phyloP scores from a whole-genome alignment of 2,888 invertebrate genomes.

The Hoplodrina blanda region DNA sequence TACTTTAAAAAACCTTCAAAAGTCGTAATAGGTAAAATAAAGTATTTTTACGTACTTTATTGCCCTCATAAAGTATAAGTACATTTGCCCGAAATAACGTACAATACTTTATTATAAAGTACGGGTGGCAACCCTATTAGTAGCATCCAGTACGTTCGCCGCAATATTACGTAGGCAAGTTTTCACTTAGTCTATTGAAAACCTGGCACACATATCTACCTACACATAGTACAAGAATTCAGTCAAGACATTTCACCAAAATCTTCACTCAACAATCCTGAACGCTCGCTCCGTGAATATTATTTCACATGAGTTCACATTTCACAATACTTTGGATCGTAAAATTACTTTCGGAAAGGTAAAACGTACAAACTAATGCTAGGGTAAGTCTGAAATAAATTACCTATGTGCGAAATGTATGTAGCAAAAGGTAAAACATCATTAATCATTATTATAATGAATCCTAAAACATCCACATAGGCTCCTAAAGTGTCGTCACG shows the following conservation, averaged over 20 bases:
- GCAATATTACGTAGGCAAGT: conserved; percentile 4
- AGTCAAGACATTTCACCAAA: conserved; percentile 31
- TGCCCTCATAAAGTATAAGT: no score
- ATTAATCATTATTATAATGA: conserved; percentile 32
- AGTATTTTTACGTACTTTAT: no score
- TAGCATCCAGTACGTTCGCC: not conserved
- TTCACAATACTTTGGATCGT: conserved; percentile 18
- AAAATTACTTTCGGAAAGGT: conserved; percentile 40
- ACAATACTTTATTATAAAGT: no score
- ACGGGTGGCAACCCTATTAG: no score
- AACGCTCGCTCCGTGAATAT: conserved; percentile 41
- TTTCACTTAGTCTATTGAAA: conserved; percentile 20
- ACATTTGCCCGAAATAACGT: no score
- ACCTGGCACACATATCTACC: not conserved
- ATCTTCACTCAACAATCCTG: conserved; percentile 31
- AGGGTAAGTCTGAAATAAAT: conserved; percentile 12
- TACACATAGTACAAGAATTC: conserved; percentile 4
- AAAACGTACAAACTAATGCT: conserved; percentile 21
- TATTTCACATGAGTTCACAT: conserved; percentile 52
- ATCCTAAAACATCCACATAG: not conserved
- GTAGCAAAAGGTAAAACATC: not conserved
- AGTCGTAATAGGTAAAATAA: no score
- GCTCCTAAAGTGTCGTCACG: not conserved
- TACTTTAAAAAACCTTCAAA: no score
- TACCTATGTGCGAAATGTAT: not conserved